Evolutionary conservation across 2,888 invertebrate genomes (phyloP).

Genomic region (Stenichneumon culpator): DNA sequence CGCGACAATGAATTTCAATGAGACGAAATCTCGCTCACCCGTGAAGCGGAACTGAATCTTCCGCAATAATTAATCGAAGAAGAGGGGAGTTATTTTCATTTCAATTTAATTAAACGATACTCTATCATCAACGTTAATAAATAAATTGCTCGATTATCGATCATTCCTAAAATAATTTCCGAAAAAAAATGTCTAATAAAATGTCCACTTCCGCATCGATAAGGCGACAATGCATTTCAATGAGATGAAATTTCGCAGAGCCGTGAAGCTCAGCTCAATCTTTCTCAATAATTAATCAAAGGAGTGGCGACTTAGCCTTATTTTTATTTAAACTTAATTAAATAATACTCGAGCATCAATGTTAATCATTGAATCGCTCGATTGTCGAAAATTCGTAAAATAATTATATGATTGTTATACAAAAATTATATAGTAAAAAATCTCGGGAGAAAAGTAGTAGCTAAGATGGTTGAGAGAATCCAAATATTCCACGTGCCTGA

Average conservation of each 20-base stretch:
- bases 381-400: not conserved
- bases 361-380: not conserved
- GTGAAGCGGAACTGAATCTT: not conserved
- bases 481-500: constrained; percentile 30
- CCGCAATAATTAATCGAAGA: not conserved
- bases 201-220: not conserved
- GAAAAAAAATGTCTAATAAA: no score
- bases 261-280: not conserved
- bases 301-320: not conserved
- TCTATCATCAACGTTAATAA: not conserved
- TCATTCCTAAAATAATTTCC: not conserved
- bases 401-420: not conserved
- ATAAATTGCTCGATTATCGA: not conserved
- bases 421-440: not conserved
- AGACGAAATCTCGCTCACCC: not conserved
- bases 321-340: constrained; percentile 13
- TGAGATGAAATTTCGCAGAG: not conserved
- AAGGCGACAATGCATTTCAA: not conserved
- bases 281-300: not conserved
- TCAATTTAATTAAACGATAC: not conserved
- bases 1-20: not conserved
- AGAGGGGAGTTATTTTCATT: constrained; percentile 3
- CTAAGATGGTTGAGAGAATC: not conserved
- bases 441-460: constrained; percentile 11
- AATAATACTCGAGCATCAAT: not conserved